Percentiles rank a stretch among this genome's conserved stretches.
phyloP scores from a whole-genome alignment of 2,888 invertebrate genomes.

The Gortyna flavago region DNA sequence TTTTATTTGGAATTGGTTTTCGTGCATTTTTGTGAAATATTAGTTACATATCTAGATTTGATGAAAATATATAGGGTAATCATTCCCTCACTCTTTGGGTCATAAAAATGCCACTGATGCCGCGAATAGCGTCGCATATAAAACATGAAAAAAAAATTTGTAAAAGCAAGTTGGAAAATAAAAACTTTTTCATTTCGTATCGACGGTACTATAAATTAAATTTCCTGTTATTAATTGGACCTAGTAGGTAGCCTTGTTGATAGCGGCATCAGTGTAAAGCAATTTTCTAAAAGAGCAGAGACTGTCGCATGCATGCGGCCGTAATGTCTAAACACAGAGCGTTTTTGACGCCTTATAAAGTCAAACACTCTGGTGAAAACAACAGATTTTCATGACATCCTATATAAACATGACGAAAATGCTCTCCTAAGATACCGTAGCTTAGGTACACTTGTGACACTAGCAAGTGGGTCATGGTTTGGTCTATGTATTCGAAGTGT shows the following conservation, averaged over 20 bases:
- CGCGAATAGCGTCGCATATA: not conserved
- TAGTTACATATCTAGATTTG: not conserved
- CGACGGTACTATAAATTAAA: too few relatives aligned
- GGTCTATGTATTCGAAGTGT: not conserved
- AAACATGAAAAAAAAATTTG: not conserved
- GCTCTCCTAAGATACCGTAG: not conserved
- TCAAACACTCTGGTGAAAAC: not conserved
- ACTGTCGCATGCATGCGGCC: too few relatives aligned
- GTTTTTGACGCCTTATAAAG: not conserved
- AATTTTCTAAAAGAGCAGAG: too few relatives aligned
- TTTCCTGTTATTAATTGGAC: not conserved
- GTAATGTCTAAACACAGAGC: not conserved
- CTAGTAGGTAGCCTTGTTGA: not conserved
- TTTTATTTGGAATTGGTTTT: conserved; percentile 38
- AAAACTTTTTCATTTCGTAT: not conserved
- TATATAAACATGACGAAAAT: not conserved
- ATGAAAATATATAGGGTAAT: not conserved
- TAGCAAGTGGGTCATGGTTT: not conserved
- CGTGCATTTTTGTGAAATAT: conserved; percentile 5
- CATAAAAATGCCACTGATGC: not conserved
- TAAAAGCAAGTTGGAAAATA: not conserved
- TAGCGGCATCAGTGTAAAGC: not conserved
- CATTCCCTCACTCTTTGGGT: not conserved
- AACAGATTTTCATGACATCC: not conserved
- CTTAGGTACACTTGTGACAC: not conserved